phyloP scores from a whole-genome alignment of 2,888 invertebrate species.

The Uropetala carovei region DNA sequence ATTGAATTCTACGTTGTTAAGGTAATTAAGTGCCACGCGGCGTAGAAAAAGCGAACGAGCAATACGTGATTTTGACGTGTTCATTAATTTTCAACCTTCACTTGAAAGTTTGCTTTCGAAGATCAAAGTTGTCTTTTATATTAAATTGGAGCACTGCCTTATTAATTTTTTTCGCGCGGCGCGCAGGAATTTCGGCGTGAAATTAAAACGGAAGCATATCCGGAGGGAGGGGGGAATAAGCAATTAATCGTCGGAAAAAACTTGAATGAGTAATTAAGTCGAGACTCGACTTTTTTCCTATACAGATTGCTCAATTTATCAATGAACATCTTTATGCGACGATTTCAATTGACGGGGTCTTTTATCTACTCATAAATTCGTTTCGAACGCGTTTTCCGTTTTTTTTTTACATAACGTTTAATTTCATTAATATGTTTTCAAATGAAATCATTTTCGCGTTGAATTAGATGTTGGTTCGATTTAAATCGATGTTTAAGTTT shows the following conservation, averaged over 20 bases:
- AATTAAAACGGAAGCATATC: not conserved
- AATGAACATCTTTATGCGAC: too few relatives aligned
- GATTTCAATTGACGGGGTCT: too few relatives aligned
- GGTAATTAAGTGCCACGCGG: not conserved
- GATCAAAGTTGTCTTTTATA: not conserved
- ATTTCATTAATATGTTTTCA: too few relatives aligned
- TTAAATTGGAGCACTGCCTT: not conserved
- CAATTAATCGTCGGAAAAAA: not conserved
- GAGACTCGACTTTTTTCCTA: not conserved
- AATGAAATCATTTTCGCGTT: too few relatives aligned
- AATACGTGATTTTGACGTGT: not conserved
- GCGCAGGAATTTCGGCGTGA: not conserved
- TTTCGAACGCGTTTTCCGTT: too few relatives aligned
- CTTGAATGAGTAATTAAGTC: not conserved
- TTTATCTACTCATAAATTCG: too few relatives aligned
- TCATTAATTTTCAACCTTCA: slow-evolving; percentile 1
- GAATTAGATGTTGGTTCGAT: too few relatives aligned
- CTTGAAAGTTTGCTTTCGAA: slow-evolving; percentile 17
- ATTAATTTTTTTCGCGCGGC: not conserved
- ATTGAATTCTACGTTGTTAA: not conserved
- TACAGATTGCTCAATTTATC: too few relatives aligned
- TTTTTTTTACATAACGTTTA: too few relatives aligned
- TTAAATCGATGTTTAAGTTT: too few relatives aligned
- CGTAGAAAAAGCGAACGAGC: not conserved
- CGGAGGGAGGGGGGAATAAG: not conserved